These are phyloP conservation scores for Calephelis nemesis DNA, from an alignment of 1,140 invertebrate species.

Conservation along the genomic window DNA sequence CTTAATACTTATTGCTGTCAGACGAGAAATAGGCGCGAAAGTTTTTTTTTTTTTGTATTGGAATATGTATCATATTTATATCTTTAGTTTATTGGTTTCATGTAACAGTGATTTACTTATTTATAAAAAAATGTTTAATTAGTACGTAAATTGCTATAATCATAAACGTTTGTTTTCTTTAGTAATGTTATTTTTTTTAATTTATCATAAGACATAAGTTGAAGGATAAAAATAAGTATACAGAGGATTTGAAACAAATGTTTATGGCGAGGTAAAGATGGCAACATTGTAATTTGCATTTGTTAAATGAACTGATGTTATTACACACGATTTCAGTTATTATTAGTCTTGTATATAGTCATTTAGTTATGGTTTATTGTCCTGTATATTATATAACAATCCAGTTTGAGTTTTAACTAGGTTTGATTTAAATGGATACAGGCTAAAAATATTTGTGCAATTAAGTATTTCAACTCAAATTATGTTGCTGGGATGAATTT, in stretches of 20 bases:
- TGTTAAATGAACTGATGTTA: constrained; percentile 55
- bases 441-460: not conserved
- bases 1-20: not conserved
- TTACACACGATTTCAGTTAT: constrained; percentile 32
- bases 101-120: too few relatives aligned
- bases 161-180: too few relatives aligned
- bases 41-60: not conserved
- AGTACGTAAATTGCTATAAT: too few relatives aligned
- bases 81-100: too few relatives aligned
- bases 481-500: not conserved
- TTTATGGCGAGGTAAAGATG: constrained; percentile 10
- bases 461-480: not conserved
- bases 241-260: not conserved
- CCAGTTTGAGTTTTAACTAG: constrained; percentile 34
- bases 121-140: too few relatives aligned
- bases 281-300: constrained; percentile 52
- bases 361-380: constrained; percentile 47
- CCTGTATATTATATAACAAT: constrained; percentile 62
- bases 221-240: not conserved
- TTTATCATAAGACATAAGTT: not conserved
- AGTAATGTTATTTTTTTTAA: not conserved
- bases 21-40: not conserved
- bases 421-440: not conserved
- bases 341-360: constrained; percentile 54
- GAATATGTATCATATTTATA: too few relatives aligned